Evolutionary conservation across 2,113 vertebrate species (phyloP).

Genomic region (Platichthys flesus): DNA sequence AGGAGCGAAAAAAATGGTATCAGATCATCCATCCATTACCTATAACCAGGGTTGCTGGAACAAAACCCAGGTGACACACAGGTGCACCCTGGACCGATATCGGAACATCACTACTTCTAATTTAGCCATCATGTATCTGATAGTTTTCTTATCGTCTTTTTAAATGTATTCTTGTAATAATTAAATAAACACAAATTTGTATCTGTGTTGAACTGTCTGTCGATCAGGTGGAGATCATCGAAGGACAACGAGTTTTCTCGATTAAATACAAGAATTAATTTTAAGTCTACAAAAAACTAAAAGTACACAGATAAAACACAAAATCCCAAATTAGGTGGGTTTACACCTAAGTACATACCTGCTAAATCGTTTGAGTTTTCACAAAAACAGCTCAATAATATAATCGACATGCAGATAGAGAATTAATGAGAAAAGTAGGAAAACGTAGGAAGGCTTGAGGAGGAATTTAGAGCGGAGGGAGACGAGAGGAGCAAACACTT

Average conservation of each 20-base stretch:
- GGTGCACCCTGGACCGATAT: no score
- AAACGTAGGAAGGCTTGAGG: constrained; percentile 28
- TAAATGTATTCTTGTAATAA: background rate
- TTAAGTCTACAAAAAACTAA: background rate
- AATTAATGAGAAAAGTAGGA: constrained; percentile 40
- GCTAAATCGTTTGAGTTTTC: background rate
- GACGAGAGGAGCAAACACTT: constrained; percentile 79
- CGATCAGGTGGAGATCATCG: background rate
- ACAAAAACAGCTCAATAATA: constrained; percentile 9
- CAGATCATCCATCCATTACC: no score
- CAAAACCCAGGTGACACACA: no score
- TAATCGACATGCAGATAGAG: constrained; percentile 66
- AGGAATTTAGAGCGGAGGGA: constrained; percentile 1
- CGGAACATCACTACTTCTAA: no score
- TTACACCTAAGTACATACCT: background rate
- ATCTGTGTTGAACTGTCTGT: background rate
- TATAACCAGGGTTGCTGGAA: no score
- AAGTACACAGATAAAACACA: background rate
- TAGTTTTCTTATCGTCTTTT: background rate
- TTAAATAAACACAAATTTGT: background rate
- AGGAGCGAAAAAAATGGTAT: no score
- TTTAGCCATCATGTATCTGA: background rate
- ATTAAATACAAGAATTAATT: background rate
- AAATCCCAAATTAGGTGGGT: background rate
- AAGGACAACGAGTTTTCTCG: background rate